phyloP scores from a whole-genome alignment of 1,140 invertebrate genomes.

The Lamellibrachia luymesi region DNA sequence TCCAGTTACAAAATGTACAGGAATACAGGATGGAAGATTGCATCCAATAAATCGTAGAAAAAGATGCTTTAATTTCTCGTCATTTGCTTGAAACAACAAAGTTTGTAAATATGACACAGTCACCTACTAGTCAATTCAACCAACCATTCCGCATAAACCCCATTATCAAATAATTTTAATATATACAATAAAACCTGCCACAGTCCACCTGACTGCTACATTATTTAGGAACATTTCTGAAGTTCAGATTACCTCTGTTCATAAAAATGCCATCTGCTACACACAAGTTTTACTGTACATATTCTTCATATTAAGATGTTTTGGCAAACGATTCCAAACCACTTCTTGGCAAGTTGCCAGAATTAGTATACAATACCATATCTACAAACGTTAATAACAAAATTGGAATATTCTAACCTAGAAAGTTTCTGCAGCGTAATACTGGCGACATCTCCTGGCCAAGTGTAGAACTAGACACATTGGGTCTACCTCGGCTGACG shows the following conservation, averaged over 20 bases:
- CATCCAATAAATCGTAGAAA: background rate
- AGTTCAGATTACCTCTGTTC: background rate
- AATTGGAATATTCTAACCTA: conserved; percentile 5
- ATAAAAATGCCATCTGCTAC: background rate
- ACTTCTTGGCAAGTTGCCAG: background rate
- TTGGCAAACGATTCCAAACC: background rate
- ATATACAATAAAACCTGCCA: background rate
- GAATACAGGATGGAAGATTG: background rate
- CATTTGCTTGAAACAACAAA: background rate
- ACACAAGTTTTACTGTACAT: background rate
- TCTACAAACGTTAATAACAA: background rate
- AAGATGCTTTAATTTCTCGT: background rate
- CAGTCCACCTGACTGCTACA: background rate
- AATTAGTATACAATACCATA: background rate
- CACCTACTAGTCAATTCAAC: background rate
- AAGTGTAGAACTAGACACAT: background rate
- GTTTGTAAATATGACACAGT: background rate
- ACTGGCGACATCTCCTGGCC: background rate
- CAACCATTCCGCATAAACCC: background rate
- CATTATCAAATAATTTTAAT: background rate
- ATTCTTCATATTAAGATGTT: background rate
- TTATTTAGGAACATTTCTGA: background rate
- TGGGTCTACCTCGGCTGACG: too few species aligned
- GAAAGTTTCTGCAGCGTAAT: background rate
- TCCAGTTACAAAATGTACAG: too few species aligned